Conservation (phyloP, 2,113 vertebrate genomes). For the Trachemys scripta region DNA sequence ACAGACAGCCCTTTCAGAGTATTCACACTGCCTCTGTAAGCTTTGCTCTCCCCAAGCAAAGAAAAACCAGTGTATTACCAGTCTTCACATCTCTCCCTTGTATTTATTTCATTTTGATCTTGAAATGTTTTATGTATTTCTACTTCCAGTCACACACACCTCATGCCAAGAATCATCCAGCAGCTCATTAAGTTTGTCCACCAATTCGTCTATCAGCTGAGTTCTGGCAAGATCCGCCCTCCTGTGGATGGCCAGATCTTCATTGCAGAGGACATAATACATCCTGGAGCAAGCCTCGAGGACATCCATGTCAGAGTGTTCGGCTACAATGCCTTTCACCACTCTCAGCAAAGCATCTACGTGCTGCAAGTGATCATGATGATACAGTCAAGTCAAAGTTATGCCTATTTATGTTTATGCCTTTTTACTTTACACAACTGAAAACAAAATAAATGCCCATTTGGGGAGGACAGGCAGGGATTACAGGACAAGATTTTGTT, state of each 20-base stretch:
- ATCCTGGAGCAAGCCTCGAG: slow-evolving; percentile 86
- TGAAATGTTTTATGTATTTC: background rate
- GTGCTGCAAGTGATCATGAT: slow-evolving; percentile 73
- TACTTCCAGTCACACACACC: slow-evolving; percentile 69
- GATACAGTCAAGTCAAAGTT: background rate
- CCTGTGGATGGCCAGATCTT: slow-evolving; percentile 68
- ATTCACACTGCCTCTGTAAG: background rate
- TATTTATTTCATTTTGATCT: background rate
- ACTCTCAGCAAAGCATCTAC: slow-evolving; percentile 81
- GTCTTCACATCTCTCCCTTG: background rate
- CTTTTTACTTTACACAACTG: background rate
- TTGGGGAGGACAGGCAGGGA: background rate
- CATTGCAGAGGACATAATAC: slow-evolving; percentile 81
- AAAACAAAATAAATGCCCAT: background rate
- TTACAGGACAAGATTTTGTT: background rate
- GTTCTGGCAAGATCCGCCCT: slow-evolving; percentile 73
- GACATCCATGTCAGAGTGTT: slow-evolving; percentile 78
- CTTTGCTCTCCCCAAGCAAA: background rate
- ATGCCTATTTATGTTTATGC: background rate
- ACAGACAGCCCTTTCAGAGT: background rate
- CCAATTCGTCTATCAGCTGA: slow-evolving; percentile 84
- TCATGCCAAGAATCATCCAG: slow-evolving; percentile 76
- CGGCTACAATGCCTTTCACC: slow-evolving; percentile 78
- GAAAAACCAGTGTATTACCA: background rate
- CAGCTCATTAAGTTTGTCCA: slow-evolving; percentile 75